A percentile compares a stretch with the other conserved stretches of the same genome.
Evolutionary conservation across 2,113 vertebrate species (phyloP).

Genomic region (Aegithalos caudatus): DNA sequence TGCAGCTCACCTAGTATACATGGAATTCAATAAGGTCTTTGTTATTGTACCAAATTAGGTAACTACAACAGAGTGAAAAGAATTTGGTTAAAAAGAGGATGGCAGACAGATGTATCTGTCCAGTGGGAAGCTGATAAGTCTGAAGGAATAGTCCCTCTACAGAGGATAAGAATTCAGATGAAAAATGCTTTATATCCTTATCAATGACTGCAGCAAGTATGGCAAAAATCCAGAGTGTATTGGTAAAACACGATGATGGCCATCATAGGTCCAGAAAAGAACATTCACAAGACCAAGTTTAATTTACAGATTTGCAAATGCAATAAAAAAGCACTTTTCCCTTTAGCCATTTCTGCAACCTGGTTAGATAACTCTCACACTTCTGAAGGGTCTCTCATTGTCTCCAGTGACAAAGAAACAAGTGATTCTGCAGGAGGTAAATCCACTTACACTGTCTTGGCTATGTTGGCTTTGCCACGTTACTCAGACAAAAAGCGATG

Average conservation of each 20-base stretch:
- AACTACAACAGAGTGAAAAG: neutral
- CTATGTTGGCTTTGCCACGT: neutral
- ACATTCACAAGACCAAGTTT: neutral
- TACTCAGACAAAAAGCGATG: neutral
- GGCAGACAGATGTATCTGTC: neutral
- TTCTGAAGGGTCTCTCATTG: neutral
- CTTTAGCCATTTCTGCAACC: neutral
- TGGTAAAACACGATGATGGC: neutral
- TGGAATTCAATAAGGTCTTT: neutral
- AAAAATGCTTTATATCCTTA: neutral
- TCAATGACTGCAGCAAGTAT: neutral
- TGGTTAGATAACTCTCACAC: neutral
- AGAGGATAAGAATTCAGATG: neutral
- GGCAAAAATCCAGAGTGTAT: neutral
- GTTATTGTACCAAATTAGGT: neutral
- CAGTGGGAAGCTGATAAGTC: neutral
- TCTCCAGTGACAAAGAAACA: neutral
- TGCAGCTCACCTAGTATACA: neutral
- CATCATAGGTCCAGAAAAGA: neutral
- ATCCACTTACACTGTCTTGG: neutral
- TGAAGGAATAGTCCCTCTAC: neutral
- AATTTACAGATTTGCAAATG: neutral
- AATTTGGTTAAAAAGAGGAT: neutral
- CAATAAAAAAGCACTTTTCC: neutral
- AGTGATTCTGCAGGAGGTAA: neutral